Evolutionary conservation across 2,888 invertebrate genomes (phyloP), one percentile per base, ranked within the genome.

Genomic region (Reticulitermes lucifugus): DNA sequence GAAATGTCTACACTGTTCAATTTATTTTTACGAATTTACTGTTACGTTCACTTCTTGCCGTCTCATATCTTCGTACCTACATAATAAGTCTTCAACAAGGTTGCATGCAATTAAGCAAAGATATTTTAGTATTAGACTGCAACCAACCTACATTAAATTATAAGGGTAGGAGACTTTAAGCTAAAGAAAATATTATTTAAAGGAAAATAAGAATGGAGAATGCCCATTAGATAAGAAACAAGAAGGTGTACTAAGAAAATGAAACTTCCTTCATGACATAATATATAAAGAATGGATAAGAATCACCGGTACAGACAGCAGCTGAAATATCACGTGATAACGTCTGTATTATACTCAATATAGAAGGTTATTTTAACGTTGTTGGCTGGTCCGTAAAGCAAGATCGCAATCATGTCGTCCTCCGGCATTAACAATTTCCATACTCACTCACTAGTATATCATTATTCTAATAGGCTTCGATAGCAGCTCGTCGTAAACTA

Each of bases 401-500:
- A 25, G 65, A 65, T 65, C 65, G 25, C 6, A 46, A 35, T 77
- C 77, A 43, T 51, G 51, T 21, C 43, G 5, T 43, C 81, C 81
- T 43, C 46, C 43, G 25, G 81, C 70, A 65, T 35, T 43, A 65
- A 81, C 35, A 81, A 81, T 81, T 70, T 81, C 70, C 81, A 81
- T 81, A 81, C 70, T 70, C 65, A 81, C 51, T 65, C 65, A 46
- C 81, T 60, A 60, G 60, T 59, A 70, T 81, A 81, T 81, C 65
- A 81, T 81, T 81, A 81, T 81, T 81, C 46, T 81, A 81, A 81
- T 81, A 70, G 81, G 43, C 65, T 81, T 70, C 81, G 43, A 59
- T 70, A 65, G 70, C 70, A 81, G 29, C 65, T 81, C 70, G n/a
- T 81, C 81, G 81, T 81, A 81, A 81, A 81, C 22, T 65, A 70